Evolutionary conservation across 35 echinoderm and acorn worm genomes (phyloP), one percentile per base, ranked within the genome.

Genomic region (Hemicentrotus pulcherrimus): DNA sequence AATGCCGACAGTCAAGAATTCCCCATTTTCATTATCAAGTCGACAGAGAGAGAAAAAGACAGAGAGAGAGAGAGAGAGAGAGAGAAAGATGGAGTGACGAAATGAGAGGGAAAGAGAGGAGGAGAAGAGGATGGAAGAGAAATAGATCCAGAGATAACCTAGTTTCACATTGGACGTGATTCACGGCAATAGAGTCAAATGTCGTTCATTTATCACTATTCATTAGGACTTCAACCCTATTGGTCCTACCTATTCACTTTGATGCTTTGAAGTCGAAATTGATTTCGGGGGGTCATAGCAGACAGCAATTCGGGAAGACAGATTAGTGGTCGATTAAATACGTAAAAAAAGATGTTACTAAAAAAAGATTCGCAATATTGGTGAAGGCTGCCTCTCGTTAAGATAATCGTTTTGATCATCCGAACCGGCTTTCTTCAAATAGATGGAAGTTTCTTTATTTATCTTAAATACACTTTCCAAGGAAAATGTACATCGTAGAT

Each of bases 161-260:
- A 90, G 88, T 45, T 90, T 19, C 88, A 33, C 32, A 32, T 90
- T 86, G 86, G 86, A 86, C 11, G 86, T 86, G 86, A 86, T 86
- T 90, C 88, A 90, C 88, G 12, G 32, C 15, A 47, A 33, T 28
- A 47, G 88, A 47, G 31, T 90, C 88, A 47, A 13, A 90, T 47
- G 88, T 46, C 88, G 46, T 90, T 90, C 88, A 47, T 90, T 90
- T 90, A 90, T 90, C 32, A 90, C 88, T 90, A 90, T 90, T 90
- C 88, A 90, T 90, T 90, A 90, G 88, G 32, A 33, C 14, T 45
- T 90, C 88, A 30, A 90, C 88, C 87, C 33, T 30, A 45, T 11
- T 47, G n/a, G 32, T 90, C 88, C 88, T 5, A 33, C 88, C 88
- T 90, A 90, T 90, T 90, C 88, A 90, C 32, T 90, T 90, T 90